Base-by-base conservation (phyloP, 1,140 invertebrate genomes). In the Plutomurus gul region DNA sequence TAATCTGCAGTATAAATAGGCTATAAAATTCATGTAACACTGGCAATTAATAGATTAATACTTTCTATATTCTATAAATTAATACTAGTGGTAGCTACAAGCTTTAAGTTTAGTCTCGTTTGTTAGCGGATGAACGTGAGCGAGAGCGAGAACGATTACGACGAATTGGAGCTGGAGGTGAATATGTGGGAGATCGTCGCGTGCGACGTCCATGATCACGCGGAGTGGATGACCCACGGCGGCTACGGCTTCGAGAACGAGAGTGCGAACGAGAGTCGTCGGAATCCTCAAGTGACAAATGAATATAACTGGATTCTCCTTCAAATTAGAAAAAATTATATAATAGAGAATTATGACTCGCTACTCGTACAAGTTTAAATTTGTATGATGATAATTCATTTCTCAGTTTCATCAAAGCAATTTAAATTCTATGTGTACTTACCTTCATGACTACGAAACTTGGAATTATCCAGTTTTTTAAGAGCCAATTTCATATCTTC, bases 401-500 rank as follows among this genome's bases (percentile, higher is more conserved):
- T n/a, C n/a, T n/a, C n/a, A n/a, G n/a, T n/a, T n/a, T n/a, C n/a
- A n/a, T n/a, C n/a, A n/a, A n/a, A n/a, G n/a, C n/a, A n/a, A n/a
- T n/a, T n/a, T n/a, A n/a, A n/a, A n/a, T n/a, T n/a, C n/a, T n/a
- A n/a, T n/a, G n/a, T n/a, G n/a, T n/a, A n/a, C n/a, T n/a, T n/a
- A n/a, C n/a, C 76, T 25, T 70, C 40, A 74, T 74, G 72, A 43
- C 40, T 36, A 10, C 46, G 8, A n/a, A 74, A 72, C 30, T 49
- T 30, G 18, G 96, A 97, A 86, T 99, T 97, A 85, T 99, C 96
- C 70, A 99, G 88, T 85, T 99, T 98, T 87, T 96, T 97, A n/a
- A 98, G 94, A 8, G 97, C 97, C 88, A 99, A 99, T 87, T 98
- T 98, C 96, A 99, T 99, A 86, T 99, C 97, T 86, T 99, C 97